Conservation (phyloP, 92 coral and sea anemone species). For the Paragorgia papillata region DNA sequence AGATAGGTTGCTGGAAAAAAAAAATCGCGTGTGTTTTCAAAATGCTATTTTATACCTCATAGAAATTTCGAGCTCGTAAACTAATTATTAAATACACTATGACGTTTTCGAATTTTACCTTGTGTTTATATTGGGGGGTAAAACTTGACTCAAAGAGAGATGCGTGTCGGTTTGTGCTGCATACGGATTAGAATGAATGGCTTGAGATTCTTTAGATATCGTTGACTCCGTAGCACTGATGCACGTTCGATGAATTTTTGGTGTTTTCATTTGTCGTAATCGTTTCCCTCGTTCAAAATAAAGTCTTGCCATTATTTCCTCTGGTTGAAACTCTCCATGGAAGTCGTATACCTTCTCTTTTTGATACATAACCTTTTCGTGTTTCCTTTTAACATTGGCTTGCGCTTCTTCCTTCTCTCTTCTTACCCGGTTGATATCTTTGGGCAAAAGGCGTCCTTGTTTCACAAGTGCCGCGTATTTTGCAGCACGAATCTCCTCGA, state of each 20-base stretch:
- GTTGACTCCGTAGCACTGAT: neutral
- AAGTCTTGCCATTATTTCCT: conserved; percentile 76
- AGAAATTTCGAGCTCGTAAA: no score
- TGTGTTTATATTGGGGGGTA: no score
- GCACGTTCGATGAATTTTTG: neutral
- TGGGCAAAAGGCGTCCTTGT: conserved; percentile 33
- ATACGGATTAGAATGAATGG: no score
- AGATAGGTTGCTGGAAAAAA: no score
- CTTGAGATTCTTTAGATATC: no score
- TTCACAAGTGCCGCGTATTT: conserved; percentile 59
- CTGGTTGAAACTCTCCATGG: conserved; percentile 77
- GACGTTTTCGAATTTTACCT: no score
- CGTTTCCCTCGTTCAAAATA: conserved; percentile 56
- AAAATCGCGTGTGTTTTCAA: no score
- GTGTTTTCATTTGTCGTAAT: neutral
- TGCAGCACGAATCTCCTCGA: conserved; percentile 89
- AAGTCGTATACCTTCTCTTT: conserved; percentile 83
- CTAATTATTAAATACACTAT: no score
- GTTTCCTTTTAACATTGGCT: neutral
- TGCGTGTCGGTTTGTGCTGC: no score
- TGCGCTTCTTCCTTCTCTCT: neutral
- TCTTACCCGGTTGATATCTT: neutral
- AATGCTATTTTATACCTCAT: no score
- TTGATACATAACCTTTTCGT: conserved; percentile 73
- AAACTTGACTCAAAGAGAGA: no score